Conservation (phyloP, 1,140 invertebrate genomes). For the Nasonia vitripennis region DNA sequence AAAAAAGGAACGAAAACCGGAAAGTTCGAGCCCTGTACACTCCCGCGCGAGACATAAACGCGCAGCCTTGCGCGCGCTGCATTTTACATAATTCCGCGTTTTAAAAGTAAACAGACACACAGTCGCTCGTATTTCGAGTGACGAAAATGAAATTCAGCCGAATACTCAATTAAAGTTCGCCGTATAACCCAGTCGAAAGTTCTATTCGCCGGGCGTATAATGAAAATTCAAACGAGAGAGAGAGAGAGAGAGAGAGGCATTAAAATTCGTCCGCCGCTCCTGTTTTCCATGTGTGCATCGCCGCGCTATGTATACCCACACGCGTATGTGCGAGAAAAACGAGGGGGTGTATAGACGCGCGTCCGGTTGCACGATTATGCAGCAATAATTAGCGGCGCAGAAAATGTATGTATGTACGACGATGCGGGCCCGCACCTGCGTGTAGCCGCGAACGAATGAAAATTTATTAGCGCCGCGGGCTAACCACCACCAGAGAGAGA, state of each 20-base stretch:
- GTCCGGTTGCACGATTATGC: not conserved
- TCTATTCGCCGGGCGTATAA: slow-evolving; percentile 20
- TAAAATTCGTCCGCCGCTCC: not conserved
- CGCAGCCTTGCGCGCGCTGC: not conserved
- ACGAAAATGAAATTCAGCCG: slow-evolving; percentile 37
- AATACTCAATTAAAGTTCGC: slow-evolving; percentile 34
- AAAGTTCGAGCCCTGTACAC: no score
- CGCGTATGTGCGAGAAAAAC: not conserved
- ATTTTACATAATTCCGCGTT: slow-evolving; percentile 2
- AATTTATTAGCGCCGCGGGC: not conserved
- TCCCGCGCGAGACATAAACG: no score
- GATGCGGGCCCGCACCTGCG: not conserved
- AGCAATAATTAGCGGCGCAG: slow-evolving; percentile 24
- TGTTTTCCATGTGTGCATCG: not conserved
- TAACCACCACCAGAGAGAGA: no score
- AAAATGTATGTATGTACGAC: not conserved
- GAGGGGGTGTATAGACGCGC: not conserved
- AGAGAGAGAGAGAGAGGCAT: not conserved
- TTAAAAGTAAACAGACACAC: not conserved
- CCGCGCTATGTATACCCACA: not conserved
- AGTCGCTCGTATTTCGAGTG: slow-evolving; percentile 2
- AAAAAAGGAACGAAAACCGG: no score
- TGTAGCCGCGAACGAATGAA: not conserved
- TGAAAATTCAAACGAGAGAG: slow-evolving; percentile 35
- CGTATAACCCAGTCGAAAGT: not conserved